phyloP scores from a whole-genome alignment of 2,113 vertebrate species.

The Burhinus oedicnemus region DNA sequence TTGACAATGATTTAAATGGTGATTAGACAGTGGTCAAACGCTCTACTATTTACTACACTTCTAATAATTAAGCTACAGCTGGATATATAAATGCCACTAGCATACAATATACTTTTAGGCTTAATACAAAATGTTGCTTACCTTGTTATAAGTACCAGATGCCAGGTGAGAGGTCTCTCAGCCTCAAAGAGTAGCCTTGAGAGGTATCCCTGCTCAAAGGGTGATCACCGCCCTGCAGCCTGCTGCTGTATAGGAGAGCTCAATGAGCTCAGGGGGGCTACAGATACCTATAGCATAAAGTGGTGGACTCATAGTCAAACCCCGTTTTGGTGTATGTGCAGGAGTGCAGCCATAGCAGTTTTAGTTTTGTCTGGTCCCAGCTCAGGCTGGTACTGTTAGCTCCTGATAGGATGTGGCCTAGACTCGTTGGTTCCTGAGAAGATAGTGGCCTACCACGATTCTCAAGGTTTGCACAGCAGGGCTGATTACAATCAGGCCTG shows the following conservation, averaged over 20 bases:
- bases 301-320: background rate
- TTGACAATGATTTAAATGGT: background rate
- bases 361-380: background rate
- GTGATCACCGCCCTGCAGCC: accelerated
- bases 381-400: background rate
- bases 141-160: background rate
- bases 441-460: too few relatives aligned
- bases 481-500: too few relatives aligned
- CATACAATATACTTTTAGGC: background rate
- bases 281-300: background rate
- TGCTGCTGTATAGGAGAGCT: background rate
- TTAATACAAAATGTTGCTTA: background rate
- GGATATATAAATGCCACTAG: background rate
- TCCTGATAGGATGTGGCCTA: background rate
- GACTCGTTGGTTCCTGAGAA: background rate
- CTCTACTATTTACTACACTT: background rate
- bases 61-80: background rate
- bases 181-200: background rate
- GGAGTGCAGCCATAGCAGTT: background rate
- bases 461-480: too few relatives aligned
- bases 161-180: background rate
- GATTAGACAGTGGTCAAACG: background rate
- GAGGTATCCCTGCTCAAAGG: background rate
- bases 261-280: accelerated
- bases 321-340: background rate